phyloP scores from a whole-genome alignment of 2,888 invertebrate species.

The Ceramica pisi region DNA sequence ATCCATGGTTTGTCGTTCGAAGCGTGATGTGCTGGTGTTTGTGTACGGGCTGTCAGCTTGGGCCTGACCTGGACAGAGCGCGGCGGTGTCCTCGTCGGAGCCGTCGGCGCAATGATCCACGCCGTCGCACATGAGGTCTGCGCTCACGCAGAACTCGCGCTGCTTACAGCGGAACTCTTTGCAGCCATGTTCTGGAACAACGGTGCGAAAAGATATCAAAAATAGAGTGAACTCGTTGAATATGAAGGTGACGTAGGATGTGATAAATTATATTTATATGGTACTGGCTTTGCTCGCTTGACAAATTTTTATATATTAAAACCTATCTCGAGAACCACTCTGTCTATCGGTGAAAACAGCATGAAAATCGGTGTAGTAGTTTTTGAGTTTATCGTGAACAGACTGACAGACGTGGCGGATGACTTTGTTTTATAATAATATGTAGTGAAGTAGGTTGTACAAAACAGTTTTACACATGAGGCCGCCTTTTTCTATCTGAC shows the following conservation, averaged over 20 bases:
- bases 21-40: slow-evolving; percentile 14
- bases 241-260: slow-evolving; percentile 14
- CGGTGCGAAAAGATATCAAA: slow-evolving; percentile 63
- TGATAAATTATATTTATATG: no score
- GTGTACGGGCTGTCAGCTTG: background rate
- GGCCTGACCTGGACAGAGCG: slow-evolving; percentile 95
- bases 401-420: no score
- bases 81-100: slow-evolving; percentile 96
- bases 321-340: no score
- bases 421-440: no score
- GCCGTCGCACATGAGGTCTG: slow-evolving; percentile 97
- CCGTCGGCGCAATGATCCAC: slow-evolving; percentile 98
- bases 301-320: no score
- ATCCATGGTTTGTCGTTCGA: slow-evolving; percentile 4
- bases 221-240: slow-evolving; percentile 56
- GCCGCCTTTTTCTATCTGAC: no score
- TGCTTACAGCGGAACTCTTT: slow-evolving; percentile 97
- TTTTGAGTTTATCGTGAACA: no score
- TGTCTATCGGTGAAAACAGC: no score
- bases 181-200: slow-evolving; percentile 95
- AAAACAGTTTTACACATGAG: no score
- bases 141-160: slow-evolving; percentile 97
- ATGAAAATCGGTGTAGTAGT: no score
- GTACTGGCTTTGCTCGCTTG: no score
- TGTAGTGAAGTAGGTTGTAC: no score